phyloP scores from a whole-genome alignment of 2,797 vertebrate species.

The Manis crassicaudata region DNA sequence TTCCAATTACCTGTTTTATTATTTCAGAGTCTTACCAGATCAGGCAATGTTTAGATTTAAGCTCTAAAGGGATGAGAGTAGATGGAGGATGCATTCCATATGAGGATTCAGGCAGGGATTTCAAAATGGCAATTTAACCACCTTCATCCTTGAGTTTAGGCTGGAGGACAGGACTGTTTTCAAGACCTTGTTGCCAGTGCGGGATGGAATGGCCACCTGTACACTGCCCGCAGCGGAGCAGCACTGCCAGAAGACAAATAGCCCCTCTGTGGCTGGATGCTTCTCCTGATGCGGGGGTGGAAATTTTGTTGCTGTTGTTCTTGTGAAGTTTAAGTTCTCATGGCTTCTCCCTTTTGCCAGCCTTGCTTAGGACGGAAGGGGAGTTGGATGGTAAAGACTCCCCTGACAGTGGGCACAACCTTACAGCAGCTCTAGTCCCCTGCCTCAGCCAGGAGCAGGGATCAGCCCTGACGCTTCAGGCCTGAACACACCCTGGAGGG shows the following conservation, averaged over 20 bases:
- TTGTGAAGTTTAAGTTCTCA: slow-evolving; percentile 61
- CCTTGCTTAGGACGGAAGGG: slow-evolving; percentile 34
- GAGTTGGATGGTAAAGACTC: slow-evolving; percentile 28
- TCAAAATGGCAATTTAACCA: slow-evolving; percentile 73
- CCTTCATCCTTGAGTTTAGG: slow-evolving; percentile 9
- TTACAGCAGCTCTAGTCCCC: slow-evolving; percentile 56
- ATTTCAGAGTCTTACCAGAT: slow-evolving; percentile 71
- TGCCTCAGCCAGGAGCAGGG: slow-evolving; percentile 26
- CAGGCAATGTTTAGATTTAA: slow-evolving; percentile 62
- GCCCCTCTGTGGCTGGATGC: not conserved
- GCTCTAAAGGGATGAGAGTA: slow-evolving; percentile 16
- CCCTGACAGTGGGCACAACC: slow-evolving; percentile 4
- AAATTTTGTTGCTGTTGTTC: slow-evolving; percentile 29
- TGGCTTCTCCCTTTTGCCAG: slow-evolving; percentile 67
- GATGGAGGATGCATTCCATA: slow-evolving; percentile 53
- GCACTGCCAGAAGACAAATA: not conserved
- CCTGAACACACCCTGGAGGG: slow-evolving; percentile 74
- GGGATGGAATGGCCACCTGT: slow-evolving; percentile 58
- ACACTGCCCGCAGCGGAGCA: slow-evolving; percentile 19
- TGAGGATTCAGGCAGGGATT: slow-evolving; percentile 43
- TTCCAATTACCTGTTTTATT: slow-evolving; percentile 74
- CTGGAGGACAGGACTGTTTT: slow-evolving; percentile 69
- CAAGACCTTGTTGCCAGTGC: slow-evolving; percentile 58
- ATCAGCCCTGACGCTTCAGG: slow-evolving; percentile 71
- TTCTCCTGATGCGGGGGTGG: rapidly evolving